Conservation (phyloP, 2,797 vertebrate genomes). For the Dendrocincla fuliginosa region DNA sequence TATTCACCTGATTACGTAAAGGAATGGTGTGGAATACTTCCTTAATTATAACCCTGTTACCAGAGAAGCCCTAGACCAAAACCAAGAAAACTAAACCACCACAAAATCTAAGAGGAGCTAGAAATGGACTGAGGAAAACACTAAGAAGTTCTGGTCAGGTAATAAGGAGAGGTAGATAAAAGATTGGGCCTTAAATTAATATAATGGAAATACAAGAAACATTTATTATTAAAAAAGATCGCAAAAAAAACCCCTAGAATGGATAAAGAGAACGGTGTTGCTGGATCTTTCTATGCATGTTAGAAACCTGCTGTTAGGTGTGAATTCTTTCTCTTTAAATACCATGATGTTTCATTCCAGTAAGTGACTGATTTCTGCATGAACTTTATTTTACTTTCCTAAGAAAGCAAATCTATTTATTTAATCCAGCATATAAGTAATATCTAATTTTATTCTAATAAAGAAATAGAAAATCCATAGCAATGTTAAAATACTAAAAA, state of each 20-base stretch:
- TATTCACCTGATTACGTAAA: too few species aligned
- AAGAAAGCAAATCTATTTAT: not conserved
- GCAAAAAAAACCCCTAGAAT: not conserved
- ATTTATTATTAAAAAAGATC: not conserved
- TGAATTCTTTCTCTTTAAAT: not conserved
- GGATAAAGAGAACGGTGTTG: not conserved
- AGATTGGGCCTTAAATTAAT: not conserved
- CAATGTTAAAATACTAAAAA: not conserved
- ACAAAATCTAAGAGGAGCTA: not conserved
- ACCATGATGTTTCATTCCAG: not conserved
- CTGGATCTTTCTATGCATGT: not conserved
- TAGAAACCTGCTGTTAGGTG: not conserved
- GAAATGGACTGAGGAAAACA: not conserved
- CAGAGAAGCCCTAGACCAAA: too few species aligned
- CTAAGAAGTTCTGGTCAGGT: not conserved
- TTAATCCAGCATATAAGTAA: not conserved
- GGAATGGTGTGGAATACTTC: too few species aligned
- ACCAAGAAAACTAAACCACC: too few species aligned
- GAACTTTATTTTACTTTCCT: not conserved
- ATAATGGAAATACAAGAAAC: not conserved
- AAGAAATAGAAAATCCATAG: not conserved
- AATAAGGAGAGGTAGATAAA: not conserved
- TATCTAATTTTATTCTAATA: not conserved
- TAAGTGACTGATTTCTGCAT: not conserved
- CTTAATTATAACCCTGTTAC: too few species aligned